A percentile compares a stretch with the other conserved stretches of the same genome.
Evolutionary conservation across 2,113 vertebrate species (phyloP).

Genomic region (Panurus biarmicus): DNA sequence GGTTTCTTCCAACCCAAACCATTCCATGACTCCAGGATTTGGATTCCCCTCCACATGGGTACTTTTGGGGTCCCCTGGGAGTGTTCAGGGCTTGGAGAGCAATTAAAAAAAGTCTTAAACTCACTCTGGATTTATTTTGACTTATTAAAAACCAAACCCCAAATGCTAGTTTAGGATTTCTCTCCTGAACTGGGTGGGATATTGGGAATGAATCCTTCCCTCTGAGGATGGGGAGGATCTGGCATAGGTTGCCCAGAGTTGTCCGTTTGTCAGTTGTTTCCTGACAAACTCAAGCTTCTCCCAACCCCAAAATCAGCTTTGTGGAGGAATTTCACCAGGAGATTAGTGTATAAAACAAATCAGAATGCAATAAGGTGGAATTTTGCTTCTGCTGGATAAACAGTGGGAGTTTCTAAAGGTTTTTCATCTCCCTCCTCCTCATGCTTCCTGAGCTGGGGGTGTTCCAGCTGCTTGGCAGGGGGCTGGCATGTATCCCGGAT

Average conservation of each 20-base stretch:
- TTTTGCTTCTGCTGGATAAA: neutral
- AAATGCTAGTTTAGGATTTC: neutral
- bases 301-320: neutral
- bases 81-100: neutral
- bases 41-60: neutral
- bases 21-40: neutral
- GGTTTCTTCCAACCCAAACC: neutral
- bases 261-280: too few species aligned
- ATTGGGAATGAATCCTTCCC: too few species aligned
- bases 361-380: neutral
- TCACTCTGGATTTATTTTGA: neutral
- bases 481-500: neutral
- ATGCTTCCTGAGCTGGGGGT: neutral
- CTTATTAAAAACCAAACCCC: neutral
- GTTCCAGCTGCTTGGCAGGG: neutral
- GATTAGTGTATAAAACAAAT: fast-evolving
- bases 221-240: too few species aligned
- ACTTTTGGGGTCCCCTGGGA: neutral
- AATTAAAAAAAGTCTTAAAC: neutral
- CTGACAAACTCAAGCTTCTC: neutral
- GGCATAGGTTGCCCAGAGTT: too few species aligned
- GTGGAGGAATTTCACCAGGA: neutral
- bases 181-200: too few species aligned
- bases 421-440: neutral
- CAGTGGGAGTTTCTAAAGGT: neutral